These are phyloP conservation scores for Aegypius monachus DNA, from an alignment of 2,113 vertebrate species.

Conservation along the genomic window DNA sequence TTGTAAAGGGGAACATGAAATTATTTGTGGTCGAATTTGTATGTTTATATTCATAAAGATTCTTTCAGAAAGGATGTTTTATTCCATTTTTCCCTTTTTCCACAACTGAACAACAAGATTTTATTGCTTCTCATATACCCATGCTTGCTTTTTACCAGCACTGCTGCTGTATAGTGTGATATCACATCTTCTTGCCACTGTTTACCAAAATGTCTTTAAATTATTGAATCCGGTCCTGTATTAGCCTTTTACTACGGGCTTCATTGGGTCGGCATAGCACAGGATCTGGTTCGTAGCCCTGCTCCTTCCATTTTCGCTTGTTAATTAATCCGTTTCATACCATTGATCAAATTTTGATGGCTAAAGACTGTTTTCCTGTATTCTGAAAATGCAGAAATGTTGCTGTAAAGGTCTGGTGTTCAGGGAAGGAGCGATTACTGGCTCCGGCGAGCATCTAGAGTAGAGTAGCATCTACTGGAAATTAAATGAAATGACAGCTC, in stretches of 20 bases:
- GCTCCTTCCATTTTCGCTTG: not conserved
- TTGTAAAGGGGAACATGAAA: not conserved
- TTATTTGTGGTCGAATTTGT: not conserved
- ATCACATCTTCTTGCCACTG: not conserved
- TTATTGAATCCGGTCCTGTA: not conserved
- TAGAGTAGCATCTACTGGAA: constrained; percentile 19
- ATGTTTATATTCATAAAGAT: not conserved
- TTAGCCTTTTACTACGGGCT: not conserved
- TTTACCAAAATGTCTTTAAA: not conserved
- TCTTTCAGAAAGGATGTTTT: not conserved
- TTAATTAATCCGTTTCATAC: not conserved
- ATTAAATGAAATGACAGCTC: constrained; percentile 4
- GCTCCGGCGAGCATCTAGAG: not conserved
- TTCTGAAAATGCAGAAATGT: not conserved
- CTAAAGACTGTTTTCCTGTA: not conserved
- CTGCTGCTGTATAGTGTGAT: not conserved
- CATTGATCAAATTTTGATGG: not conserved
- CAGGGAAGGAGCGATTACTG: not conserved
- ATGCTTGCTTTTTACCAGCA: not conserved
- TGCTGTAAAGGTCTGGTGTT: not conserved
- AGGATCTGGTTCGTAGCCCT: not conserved
- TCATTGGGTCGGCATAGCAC: not conserved
- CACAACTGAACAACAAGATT: not conserved
- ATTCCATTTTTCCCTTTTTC: not conserved
- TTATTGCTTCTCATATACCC: not conserved